Base-by-base conservation (phyloP, 2,113 vertebrate species). In the Empidonax traillii region DNA sequence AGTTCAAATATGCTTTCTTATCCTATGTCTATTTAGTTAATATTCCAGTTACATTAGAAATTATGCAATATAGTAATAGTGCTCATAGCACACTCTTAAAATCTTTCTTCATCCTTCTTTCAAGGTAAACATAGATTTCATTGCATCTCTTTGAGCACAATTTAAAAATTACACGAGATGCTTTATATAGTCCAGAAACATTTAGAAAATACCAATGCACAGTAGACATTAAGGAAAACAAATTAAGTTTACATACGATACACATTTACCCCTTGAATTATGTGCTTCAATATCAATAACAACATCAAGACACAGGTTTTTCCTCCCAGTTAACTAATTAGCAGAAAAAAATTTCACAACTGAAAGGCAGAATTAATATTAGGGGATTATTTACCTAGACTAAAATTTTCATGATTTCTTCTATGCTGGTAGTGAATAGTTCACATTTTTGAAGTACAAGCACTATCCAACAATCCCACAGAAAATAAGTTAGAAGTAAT, bases 401-500 rank as follows among this genome's bases (percentile, higher is more conserved):
- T 44, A 69, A 85, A 74, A 80, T 77, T 58, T 6, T 80, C 9
- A 7, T 22, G 2, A 1, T 87, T 86, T 80, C 90, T 88, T 51
- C 39, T 27, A 23, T 31, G 43, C 3, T 46, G 14, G 9, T 66
- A 81, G 44, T 62, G 67, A 94, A 55, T 86, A 83, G 71, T 88
- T 83, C 47, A 80, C 4, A 6, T 62, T 80, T 90, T 77, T 81
- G 61, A 91, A 79, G 61, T 24, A 87, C 9, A 84, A 73, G 25
- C 33, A 69, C 89, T 77, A 93, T 69, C 87, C 53, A 94, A 63
- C 71, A 3, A 0, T 67, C 76, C 63, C 39, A 65, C 24, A 88
- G 63, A 94, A 96, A 94, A 83, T 93, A 94, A 95, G 65, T 74
- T 74, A 52, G 51, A 95, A 92, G 73, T 68, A 91, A 93, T 92